Evolutionary conservation across 2,888 invertebrate species (phyloP).

Genomic region (Mythimna loreyi): DNA sequence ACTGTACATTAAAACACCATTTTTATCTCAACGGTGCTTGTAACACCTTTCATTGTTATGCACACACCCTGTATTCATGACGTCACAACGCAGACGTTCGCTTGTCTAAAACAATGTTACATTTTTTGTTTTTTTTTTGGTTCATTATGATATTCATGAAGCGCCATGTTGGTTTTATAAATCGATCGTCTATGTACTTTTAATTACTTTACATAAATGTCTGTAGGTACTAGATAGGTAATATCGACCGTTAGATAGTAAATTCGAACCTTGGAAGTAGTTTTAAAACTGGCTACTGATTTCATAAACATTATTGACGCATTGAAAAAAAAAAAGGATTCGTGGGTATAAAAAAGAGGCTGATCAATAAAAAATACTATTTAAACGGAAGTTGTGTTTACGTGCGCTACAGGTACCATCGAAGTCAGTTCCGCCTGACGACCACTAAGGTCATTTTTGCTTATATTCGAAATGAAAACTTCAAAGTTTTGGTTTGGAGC

Average conservation of each 20-base stretch:
- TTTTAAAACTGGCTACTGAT: neutral
- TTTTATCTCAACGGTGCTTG: slow-evolving; percentile 50
- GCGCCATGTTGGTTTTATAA: slow-evolving; percentile 44
- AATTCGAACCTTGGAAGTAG: neutral
- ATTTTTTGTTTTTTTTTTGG: slow-evolving; percentile 41
- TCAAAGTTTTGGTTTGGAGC: no score
- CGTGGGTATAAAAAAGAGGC: no score
- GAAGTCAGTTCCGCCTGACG: no score
- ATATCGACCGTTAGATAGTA: no score
- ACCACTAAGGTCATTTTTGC: no score
- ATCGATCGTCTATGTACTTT: slow-evolving; percentile 43
- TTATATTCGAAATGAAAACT: no score
- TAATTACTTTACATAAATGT: slow-evolving; percentile 21
- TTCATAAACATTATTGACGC: neutral
- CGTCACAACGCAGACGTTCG: slow-evolving; percentile 49
- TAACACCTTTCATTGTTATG: slow-evolving; percentile 61
- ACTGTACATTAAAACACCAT: slow-evolving; percentile 42
- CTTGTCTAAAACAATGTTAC: slow-evolving; percentile 64
- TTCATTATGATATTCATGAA: slow-evolving; percentile 61
- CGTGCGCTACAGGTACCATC: no score
- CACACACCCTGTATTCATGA: slow-evolving; percentile 51
- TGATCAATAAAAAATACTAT: no score
- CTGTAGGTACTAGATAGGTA: neutral
- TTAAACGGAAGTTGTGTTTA: no score
- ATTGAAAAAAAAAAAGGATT: no score